A percentile compares a stretch with the other conserved stretches of the same genome.
Evolutionary conservation across 2,888 invertebrate genomes (phyloP).

Genomic region (Melieria picta): DNA sequence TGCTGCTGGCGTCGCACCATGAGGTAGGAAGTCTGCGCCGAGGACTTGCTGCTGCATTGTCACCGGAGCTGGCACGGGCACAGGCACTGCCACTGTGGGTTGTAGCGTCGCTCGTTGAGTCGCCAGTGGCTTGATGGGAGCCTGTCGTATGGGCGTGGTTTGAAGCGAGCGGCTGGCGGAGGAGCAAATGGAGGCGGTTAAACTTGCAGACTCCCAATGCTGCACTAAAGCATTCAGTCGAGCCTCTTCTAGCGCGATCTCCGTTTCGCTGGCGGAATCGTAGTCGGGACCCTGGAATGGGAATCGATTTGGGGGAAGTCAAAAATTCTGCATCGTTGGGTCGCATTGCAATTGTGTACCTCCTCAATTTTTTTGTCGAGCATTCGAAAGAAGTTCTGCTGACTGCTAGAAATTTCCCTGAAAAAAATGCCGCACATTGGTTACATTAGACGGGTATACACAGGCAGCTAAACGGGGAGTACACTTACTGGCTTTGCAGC

Average conservation of each 20-base stretch:
- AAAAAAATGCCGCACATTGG: slow-evolving; percentile 55
- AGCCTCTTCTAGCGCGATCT: slow-evolving; percentile 75
- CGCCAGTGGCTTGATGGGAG: slow-evolving; percentile 55
- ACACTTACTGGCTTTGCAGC: slow-evolving; percentile 69
- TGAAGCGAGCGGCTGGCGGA: slow-evolving; percentile 69
- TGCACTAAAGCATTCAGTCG: slow-evolving; percentile 75
- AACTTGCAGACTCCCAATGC: slow-evolving; percentile 81
- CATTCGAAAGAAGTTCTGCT: slow-evolving; percentile 93
- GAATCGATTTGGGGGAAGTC: background rate
- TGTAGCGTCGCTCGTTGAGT: slow-evolving; percentile 51
- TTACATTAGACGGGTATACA: background rate
- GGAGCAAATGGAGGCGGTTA: slow-evolving; percentile 68
- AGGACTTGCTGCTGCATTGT: slow-evolving; percentile 39
- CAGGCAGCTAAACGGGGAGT: slow-evolving; percentile 6
- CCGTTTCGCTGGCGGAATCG: slow-evolving; percentile 80
- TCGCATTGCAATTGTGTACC: slow-evolving; percentile 66
- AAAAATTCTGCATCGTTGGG: background rate
- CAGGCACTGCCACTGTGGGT: slow-evolving; percentile 44
- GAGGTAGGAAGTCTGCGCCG: slow-evolving; percentile 63
- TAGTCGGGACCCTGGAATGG: slow-evolving; percentile 79
- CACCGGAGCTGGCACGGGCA: slow-evolving; percentile 39
- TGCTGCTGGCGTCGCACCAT: slow-evolving; percentile 50
- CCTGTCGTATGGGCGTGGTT: slow-evolving; percentile 68
- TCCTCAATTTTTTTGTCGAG: slow-evolving; percentile 91
- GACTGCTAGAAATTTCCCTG: slow-evolving; percentile 89